Evolutionary conservation across 2,797 vertebrate genomes (phyloP).

Genomic region (Decapterus maruadsi): DNA sequence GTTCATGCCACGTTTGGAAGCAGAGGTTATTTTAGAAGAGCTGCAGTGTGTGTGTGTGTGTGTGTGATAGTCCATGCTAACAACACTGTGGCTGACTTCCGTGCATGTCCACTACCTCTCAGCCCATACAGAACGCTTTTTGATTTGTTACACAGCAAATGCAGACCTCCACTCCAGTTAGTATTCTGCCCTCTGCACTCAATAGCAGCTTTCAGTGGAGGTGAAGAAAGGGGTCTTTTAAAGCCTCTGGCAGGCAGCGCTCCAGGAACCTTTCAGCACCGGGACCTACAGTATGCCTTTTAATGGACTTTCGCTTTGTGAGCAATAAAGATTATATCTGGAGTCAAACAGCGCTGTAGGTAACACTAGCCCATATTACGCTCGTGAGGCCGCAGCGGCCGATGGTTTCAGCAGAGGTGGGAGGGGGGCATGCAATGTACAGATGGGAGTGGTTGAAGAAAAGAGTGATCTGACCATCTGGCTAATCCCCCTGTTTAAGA

Average conservation of each 20-base stretch:
- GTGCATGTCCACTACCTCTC: conserved; percentile 43
- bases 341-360: conserved; percentile 71
- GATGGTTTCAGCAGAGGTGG: conserved; percentile 69
- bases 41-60: conserved; percentile 6
- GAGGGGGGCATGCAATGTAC: conserved; percentile 57
- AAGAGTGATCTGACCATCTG: conserved; percentile 78
- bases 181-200: conserved; percentile 68
- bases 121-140: conserved; percentile 63
- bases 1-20: conserved; percentile 15
- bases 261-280: conserved; percentile 71
- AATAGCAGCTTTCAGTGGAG: conserved; percentile 74
- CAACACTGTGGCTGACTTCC: conserved; percentile 55
- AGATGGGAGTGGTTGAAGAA: conserved; percentile 70
- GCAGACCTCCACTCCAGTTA: conserved; percentile 65
- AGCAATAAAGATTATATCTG: conserved; percentile 83
- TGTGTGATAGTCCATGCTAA: conserved; percentile 41
- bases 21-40: not conserved
- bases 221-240: conserved; percentile 73
- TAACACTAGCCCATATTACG: conserved; percentile 75
- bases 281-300: conserved; percentile 71
- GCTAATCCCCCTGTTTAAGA: conserved; percentile 80
- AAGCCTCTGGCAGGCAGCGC: conserved; percentile 65
- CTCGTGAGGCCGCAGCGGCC: conserved; percentile 50
- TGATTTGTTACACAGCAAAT: conserved; percentile 71
- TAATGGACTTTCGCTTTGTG: conserved; percentile 75